Conservation (phyloP, 1,140 invertebrate species). For the Globodera rostochiensis region DNA sequence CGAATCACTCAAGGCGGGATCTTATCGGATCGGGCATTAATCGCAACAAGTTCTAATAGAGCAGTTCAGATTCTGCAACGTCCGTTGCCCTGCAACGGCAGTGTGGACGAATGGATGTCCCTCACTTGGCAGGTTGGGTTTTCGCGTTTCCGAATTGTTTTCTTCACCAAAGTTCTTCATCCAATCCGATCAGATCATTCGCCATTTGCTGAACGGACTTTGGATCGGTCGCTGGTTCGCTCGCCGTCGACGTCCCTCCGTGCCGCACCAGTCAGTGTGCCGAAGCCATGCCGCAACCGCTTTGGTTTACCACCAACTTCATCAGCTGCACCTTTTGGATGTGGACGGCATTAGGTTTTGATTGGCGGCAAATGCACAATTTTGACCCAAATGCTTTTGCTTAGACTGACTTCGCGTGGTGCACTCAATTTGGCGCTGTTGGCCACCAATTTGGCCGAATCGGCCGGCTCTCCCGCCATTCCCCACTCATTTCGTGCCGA, state of each 20-base stretch:
- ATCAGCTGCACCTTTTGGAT: slow-evolving; percentile 46
- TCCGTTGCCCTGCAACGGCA: slow-evolving; percentile 49
- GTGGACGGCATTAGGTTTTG: slow-evolving; percentile 21
- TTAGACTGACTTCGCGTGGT: slow-evolving; percentile 22
- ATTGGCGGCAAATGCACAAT: neutral
- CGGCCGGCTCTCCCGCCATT: slow-evolving; percentile 58
- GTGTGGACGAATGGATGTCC: slow-evolving; percentile 55
- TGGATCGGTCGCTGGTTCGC: slow-evolving; percentile 64
- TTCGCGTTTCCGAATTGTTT: no score
- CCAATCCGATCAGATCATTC: slow-evolving; percentile 30
- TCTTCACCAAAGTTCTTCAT: no score
- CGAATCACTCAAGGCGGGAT: slow-evolving; percentile 49
- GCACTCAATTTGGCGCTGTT: slow-evolving; percentile 59
- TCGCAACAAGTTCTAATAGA: no score
- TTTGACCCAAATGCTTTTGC: neutral
- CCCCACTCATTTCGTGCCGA: slow-evolving; percentile 55
- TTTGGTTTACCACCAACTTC: slow-evolving; percentile 63
- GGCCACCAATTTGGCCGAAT: slow-evolving; percentile 62
- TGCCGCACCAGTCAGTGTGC: slow-evolving; percentile 52
- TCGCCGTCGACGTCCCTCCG: slow-evolving; percentile 44
- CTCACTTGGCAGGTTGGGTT: slow-evolving; percentile 48
- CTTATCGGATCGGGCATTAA: no score
- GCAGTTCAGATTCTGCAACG: slow-evolving; percentile 51
- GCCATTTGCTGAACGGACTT: slow-evolving; percentile 57
- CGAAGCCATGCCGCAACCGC: slow-evolving; percentile 60